phyloP scores from a whole-genome alignment of 2,797 vertebrate genomes.

The Trematomus bernacchii region DNA sequence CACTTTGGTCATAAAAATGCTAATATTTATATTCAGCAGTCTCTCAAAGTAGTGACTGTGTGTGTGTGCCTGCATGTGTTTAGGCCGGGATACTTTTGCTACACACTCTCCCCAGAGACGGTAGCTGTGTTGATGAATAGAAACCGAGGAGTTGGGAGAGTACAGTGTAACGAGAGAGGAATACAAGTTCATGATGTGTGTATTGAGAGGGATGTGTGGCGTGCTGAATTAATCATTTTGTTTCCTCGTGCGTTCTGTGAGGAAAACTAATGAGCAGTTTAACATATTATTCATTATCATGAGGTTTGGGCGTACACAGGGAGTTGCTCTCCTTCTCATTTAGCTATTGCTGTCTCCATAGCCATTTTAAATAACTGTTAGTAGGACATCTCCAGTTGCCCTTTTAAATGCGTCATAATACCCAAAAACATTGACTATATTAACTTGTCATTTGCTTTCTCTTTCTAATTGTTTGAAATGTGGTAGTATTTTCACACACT shows the following conservation, averaged over 20 bases:
- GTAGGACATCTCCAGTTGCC: not conserved
- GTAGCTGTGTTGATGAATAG: constrained; percentile 54
- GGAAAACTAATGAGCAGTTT: constrained; percentile 14
- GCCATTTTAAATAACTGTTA: not conserved
- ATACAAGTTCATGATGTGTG: constrained; percentile 56
- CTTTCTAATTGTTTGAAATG: not conserved
- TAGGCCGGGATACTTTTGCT: constrained; percentile 21
- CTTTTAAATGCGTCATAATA: not conserved
- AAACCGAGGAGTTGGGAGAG: constrained; percentile 29
- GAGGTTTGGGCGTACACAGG: not conserved
- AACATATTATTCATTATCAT: not conserved
- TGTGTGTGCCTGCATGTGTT: constrained; percentile 38
- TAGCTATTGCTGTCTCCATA: not conserved
- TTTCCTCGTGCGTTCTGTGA: constrained; percentile 32
- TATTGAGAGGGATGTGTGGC: constrained; percentile 29
- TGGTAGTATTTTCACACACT: not conserved
- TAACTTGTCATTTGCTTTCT: not conserved
- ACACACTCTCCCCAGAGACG: constrained; percentile 29
- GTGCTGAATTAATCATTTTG: constrained; percentile 50
- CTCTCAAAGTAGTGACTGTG: constrained; percentile 39
- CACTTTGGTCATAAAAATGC: constrained; percentile 69
- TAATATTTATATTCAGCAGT: constrained; percentile 63
- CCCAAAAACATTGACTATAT: no score
- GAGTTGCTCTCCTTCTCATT: not conserved
- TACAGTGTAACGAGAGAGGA: constrained; percentile 34